Conservation (phyloP, 2,888 invertebrate genomes). For the Agrilus biguttatus region DNA sequence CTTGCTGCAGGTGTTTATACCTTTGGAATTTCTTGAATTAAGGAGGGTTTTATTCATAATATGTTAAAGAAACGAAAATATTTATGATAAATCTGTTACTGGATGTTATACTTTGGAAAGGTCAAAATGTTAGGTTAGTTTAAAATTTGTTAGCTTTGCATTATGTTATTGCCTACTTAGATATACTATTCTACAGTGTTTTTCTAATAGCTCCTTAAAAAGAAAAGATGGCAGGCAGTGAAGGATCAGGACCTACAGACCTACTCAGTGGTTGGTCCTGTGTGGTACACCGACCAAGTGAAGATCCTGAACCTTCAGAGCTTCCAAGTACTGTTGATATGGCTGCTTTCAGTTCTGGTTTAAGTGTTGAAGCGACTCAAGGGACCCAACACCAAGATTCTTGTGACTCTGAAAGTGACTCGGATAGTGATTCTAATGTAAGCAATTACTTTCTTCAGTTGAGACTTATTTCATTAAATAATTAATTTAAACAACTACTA, state of each 20-base stretch:
- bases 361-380: constrained; percentile 21
- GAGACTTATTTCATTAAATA: background rate
- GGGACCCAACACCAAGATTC: constrained; percentile 17
- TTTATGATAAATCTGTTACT: background rate
- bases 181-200: background rate
- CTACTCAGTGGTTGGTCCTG: constrained; percentile 38
- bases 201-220: constrained; percentile 6
- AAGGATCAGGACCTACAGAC: constrained; percentile 28
- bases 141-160: background rate
- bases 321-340: constrained; percentile 52
- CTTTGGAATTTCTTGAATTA: too few species aligned
- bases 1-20: too few species aligned
- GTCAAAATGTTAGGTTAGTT: background rate
- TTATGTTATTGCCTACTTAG: background rate
- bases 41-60: too few species aligned
- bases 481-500: too few species aligned
- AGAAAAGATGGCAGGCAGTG: constrained; percentile 28
- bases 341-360: constrained; percentile 44
- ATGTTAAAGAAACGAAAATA: too few species aligned
- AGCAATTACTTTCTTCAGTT: constrained; percentile 4
- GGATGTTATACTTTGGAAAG: background rate
- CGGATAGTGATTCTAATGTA: constrained; percentile 38
- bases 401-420: constrained; percentile 43
- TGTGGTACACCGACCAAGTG: constrained; percentile 41
- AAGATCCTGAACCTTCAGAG: constrained; percentile 47